A percentile compares a stretch with the other conserved stretches of the same genome.
Conservation (phyloP, 2,888 invertebrate species). For the Calliopum simillimum region DNA sequence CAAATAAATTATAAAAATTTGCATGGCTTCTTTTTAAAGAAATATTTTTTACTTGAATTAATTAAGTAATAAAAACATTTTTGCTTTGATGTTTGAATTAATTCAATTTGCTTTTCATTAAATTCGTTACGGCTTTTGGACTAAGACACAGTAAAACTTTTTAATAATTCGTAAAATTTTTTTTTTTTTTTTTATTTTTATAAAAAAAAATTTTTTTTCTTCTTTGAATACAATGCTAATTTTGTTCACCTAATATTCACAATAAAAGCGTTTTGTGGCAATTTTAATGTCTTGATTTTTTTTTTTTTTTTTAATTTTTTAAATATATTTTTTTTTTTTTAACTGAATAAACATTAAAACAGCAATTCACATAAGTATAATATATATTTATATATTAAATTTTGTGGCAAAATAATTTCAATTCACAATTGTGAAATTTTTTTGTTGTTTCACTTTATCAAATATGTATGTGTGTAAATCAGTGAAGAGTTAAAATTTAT, state of each 20-base stretch:
- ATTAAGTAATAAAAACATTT: not conserved
- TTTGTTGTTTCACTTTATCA: conserved; percentile 7
- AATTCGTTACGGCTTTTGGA: conserved; percentile 68
- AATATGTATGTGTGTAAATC: conserved; percentile 34
- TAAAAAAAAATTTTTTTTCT: not conserved
- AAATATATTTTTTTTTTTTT: not conserved
- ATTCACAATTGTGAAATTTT: conserved; percentile 3
- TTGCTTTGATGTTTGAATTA: not conserved
- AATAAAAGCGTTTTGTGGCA: not conserved
- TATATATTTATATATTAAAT: conserved; percentile 11
- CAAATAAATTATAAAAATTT: too few relatives aligned
- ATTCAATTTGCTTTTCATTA: conserved; percentile 30
- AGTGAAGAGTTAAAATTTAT: conserved; percentile 25
- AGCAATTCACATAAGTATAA: conserved; percentile 12
- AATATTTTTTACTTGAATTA: conserved; percentile 4
- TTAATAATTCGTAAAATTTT: conserved; percentile 36
- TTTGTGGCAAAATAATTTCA: not conserved
- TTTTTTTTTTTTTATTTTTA: conserved; percentile 13
- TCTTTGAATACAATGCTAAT: not conserved
- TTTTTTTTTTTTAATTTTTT: conserved; percentile 10
- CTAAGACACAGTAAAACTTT: conserved; percentile 67
- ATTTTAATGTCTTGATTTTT: conserved; percentile 3
- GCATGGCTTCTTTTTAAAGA: not conserved
- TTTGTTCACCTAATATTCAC: not conserved
- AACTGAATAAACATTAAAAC: conserved; percentile 19